Base-by-base conservation (phyloP, 2,888 invertebrate species). In the Slavum lentiscoides region DNA sequence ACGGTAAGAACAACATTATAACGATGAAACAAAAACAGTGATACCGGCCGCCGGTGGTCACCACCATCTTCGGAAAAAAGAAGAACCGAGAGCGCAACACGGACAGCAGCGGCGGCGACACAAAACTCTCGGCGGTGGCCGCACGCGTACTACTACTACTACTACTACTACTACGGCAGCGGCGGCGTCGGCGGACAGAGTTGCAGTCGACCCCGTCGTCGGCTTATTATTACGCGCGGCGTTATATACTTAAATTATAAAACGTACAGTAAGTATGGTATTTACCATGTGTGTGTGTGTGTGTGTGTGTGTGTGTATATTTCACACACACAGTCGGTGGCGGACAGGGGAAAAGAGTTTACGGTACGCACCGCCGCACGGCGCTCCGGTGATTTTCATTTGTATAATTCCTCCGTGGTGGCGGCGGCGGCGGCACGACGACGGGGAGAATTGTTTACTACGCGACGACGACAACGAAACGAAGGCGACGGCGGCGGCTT, bases 321-420 rank as follows among this genome's bases (percentile, higher is more conserved):
- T 75, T 75, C 39, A 59, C 75, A 59, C 75, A 68, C 67, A 68
- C 67, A 19, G 37, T n/a, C 53, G 70, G 59, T 64, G 49, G 76
- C 69, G 81, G 49, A 73, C 68, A 66, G 82, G 39, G 74, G 70
- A 72, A 30, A 70, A 74, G 76, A 77, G 75, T 72, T 75, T 82
- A 66, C 82, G 61, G 74, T 58, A 53, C 64, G 58, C 74, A 69
- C 76, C 83, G 53, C 66, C 62, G 74, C 55, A 21, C 77, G 76
- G 74, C 82, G 82, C 82, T 77, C 49, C 75, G 66, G 70, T 64
- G 72, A 80, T 80, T 80, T 80, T 80, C 72, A 72, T 72, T 77
- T 68, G 30, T 67, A 67, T 15, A 21, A 23, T 3, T 43, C 49
- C 53, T 21, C 64, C 55, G 67, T 69, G 64, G 67, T 37, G 39